Percentiles rank a stretch among this genome's conserved stretches.
Evolutionary conservation across 2,797 vertebrate species (phyloP).

Genomic region (Pristis pectinata): DNA sequence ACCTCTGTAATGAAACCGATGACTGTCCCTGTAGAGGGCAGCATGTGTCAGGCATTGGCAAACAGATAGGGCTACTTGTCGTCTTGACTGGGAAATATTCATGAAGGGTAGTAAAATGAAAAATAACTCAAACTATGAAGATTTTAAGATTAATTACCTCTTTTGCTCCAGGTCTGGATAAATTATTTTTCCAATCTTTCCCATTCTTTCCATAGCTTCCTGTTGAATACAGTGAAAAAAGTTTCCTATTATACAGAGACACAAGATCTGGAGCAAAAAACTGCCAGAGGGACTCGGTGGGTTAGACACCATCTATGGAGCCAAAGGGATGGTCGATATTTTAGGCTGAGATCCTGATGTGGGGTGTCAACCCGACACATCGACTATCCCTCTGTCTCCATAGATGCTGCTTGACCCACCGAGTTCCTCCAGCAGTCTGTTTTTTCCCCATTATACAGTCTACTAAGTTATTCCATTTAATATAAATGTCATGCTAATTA

Average conservation of each 20-base stretch:
- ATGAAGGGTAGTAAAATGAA: background rate
- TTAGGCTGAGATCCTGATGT: no score
- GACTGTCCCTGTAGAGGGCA: background rate
- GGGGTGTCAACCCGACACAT: no score
- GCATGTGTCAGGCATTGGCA: no score
- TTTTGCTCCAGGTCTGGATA: conserved; percentile 64
- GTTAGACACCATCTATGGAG: no score
- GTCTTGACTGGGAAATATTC: background rate
- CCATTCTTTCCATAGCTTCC: conserved; percentile 91
- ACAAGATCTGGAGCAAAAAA: no score
- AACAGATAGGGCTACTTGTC: background rate
- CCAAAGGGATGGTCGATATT: no score
- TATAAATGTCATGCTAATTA: background rate
- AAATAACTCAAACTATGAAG: background rate
- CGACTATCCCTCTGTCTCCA: no score
- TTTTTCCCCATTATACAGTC: background rate
- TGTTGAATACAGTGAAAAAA: conserved; percentile 48
- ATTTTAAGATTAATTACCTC: conserved; percentile 59
- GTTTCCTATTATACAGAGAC: background rate
- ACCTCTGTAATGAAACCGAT: no score
- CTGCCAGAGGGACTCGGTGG: no score
- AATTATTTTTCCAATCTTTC: conserved; percentile 74
- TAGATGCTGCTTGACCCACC: no score
- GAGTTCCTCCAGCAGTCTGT: no score
- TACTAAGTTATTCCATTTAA: background rate